Evolutionary conservation across 2,888 invertebrate species (phyloP).

Genomic region (Brenthis daphne): DNA sequence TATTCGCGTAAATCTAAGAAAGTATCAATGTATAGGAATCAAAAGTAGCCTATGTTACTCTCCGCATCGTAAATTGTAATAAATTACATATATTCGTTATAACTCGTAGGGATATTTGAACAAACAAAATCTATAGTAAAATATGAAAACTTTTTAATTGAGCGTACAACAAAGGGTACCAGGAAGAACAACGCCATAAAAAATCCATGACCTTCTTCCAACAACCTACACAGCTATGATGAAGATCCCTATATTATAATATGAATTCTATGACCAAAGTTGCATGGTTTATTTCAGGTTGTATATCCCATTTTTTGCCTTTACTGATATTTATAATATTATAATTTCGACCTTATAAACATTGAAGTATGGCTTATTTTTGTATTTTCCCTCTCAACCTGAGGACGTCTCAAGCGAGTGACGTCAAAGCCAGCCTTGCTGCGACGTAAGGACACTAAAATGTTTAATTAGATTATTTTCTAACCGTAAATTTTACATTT

Average conservation of each 20-base stretch:
- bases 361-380: slow-evolving; percentile 8
- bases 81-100: too few relatives aligned
- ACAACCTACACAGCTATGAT: slow-evolving; percentile 26
- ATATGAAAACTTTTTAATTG: background rate
- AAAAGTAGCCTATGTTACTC: too few relatives aligned
- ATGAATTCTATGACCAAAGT: slow-evolving; percentile 1
- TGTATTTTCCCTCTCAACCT: background rate
- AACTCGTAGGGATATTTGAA: too few relatives aligned
- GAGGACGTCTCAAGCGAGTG: slow-evolving; percentile 42
- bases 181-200: slow-evolving; percentile 34
- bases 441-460: slow-evolving; percentile 52
- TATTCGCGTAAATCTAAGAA: too few relatives aligned
- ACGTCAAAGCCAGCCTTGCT: slow-evolving; percentile 52
- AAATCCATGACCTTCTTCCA: slow-evolving; percentile 34
- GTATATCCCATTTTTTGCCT: slow-evolving; percentile 11
- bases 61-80: too few relatives aligned
- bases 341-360: background rate
- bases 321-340: background rate
- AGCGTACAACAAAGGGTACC: slow-evolving; percentile 23
- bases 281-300: slow-evolving; percentile 18
- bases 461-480: slow-evolving; percentile 59
- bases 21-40: too few relatives aligned
- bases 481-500: slow-evolving; percentile 46
- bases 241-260: slow-evolving; percentile 9
- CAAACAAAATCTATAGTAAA: background rate